phyloP scores from a whole-genome alignment of 2,888 invertebrate species.

The Eugnorisma glareosa region DNA sequence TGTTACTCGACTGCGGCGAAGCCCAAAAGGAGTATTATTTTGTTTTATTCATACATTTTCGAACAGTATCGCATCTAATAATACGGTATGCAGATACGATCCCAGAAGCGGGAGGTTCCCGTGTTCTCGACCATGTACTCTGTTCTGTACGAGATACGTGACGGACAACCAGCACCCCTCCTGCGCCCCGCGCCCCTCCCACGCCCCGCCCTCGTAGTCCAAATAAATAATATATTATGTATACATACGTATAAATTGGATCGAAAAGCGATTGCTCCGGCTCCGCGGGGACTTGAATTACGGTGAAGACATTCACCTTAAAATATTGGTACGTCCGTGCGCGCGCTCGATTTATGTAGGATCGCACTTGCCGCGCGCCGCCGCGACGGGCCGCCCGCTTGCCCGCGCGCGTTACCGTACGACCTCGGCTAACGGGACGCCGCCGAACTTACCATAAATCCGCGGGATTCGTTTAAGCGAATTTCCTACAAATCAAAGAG shows the following conservation, averaged over 20 bases:
- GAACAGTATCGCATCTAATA: conserved; percentile 49
- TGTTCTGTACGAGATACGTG: conserved; percentile 62
- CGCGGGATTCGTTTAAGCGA: conserved; percentile 35
- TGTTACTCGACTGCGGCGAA: neutral
- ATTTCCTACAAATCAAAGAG: conserved; percentile 45
- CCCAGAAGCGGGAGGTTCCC: conserved; percentile 43
- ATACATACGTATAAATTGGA: conserved; percentile 69
- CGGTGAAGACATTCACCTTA: conserved; percentile 70
- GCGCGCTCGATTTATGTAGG: conserved; percentile 52
- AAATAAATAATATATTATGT: conserved; percentile 71
- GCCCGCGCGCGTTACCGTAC: conserved; percentile 8
- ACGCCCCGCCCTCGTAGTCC: conserved; percentile 35
- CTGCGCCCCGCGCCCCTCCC: conserved; percentile 11
- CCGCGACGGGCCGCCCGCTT: neutral
- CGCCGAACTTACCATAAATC: conserved; percentile 30
- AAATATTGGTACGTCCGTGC: conserved; percentile 65
- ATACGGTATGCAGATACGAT: conserved; percentile 63
- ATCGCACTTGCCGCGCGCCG: conserved; percentile 16
- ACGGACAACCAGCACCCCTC: conserved; percentile 53
- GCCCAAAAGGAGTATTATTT: neutral
- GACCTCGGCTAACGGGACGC: conserved; percentile 3
- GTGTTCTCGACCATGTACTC: conserved; percentile 48
- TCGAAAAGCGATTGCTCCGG: conserved; percentile 67
- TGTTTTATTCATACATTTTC: conserved; percentile 28
- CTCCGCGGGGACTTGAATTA: conserved; percentile 68